Percentiles rank a stretch among this genome's conserved stretches.
Evolutionary conservation across 2,797 vertebrate genomes (phyloP).

Genomic region (Brachymystax lenok): DNA sequence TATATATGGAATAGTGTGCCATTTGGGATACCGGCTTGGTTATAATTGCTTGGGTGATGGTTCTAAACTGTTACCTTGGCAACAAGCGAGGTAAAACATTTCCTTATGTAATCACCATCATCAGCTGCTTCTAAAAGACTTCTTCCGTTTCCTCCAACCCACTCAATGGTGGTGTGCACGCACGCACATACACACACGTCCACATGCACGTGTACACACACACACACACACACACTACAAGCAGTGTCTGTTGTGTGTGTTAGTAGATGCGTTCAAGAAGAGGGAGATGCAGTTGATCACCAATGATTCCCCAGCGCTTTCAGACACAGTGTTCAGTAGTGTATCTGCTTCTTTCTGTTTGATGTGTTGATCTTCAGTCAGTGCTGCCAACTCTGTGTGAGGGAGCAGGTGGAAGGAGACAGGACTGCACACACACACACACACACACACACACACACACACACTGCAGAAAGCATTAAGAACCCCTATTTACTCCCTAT

Average conservation of each 20-base stretch:
- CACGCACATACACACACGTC: slow-evolving; percentile 8
- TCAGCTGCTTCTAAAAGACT: slow-evolving; percentile 49
- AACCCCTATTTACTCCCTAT: too few species aligned
- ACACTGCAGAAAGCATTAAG: neutral
- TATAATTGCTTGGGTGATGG: slow-evolving; percentile 39
- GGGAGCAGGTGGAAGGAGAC: slow-evolving; percentile 37
- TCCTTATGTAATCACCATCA: slow-evolving; percentile 68
- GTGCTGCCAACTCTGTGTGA: slow-evolving; percentile 34
- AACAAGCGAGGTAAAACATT: slow-evolving; percentile 67
- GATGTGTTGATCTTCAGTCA: slow-evolving; percentile 54
- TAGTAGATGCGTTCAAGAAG: slow-evolving; percentile 18
- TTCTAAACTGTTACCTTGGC: slow-evolving; percentile 76
- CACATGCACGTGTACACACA: too few species aligned
- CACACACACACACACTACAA: neutral
- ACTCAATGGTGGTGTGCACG: slow-evolving; percentile 25
- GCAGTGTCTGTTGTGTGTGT: slow-evolving; percentile 5
- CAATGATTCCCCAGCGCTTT: too few species aligned
- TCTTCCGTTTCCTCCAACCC: slow-evolving; percentile 40
- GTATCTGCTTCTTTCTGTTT: slow-evolving; percentile 41
- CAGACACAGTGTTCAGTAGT: too few species aligned
- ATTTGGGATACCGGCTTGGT: neutral
- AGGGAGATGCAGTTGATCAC: too few species aligned
- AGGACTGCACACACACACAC: neutral
- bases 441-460: neutral
- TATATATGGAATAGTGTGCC: neutral